Evolutionary conservation across 2,113 vertebrate species (phyloP), one percentile per base, ranked within the genome.

Genomic region (Ptilorrhoa leucosticta): DNA sequence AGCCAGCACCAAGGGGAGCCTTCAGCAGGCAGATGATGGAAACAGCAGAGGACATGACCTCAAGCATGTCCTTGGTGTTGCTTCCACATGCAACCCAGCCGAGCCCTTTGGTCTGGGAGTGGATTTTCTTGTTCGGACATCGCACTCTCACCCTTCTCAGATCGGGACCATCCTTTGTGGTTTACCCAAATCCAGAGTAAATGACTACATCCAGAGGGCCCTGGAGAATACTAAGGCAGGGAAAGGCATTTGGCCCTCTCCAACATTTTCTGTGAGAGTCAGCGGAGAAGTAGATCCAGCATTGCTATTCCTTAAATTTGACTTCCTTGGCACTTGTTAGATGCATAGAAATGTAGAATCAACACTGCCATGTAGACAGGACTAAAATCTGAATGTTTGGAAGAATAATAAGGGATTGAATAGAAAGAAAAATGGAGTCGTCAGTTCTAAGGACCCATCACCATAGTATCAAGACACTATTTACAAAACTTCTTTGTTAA

Each of bases 401-500:
- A 91, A 93, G 82, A 94, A 95, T 93, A 70, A 6, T 44, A 77
- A 90, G 22, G 53, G 44, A 33, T 48, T 71, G 30, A 76, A 61
- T n/a, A 78, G 76, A 70, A 85, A 93, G 68, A 90, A 75, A 88
- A 95, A 83, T 57, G 85, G 11, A 81, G 60, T 64, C 2, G 0
- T 26, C 83, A 30, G 37, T 72, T 63, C 42, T 65, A 88, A 87
- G 94, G 30, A 57, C 11, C 22, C 47, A 88, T 96, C 88, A 92
- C 92, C 94, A 92, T 94, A 71, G 87, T 19, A 93, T 83, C 90
- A 83, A 83, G 37, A 23, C 85, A 75, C 37, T 94, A 58, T 95
- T 96, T 96, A 94, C 93, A 93, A 94, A 96, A 91, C 93, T 73
- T 66, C 60, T 86, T 83, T 60, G 56, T 80, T 64, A 80, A 89